Conservation (phyloP, 2,113 vertebrate genomes). For the Campylomormyrus numenius region DNA sequence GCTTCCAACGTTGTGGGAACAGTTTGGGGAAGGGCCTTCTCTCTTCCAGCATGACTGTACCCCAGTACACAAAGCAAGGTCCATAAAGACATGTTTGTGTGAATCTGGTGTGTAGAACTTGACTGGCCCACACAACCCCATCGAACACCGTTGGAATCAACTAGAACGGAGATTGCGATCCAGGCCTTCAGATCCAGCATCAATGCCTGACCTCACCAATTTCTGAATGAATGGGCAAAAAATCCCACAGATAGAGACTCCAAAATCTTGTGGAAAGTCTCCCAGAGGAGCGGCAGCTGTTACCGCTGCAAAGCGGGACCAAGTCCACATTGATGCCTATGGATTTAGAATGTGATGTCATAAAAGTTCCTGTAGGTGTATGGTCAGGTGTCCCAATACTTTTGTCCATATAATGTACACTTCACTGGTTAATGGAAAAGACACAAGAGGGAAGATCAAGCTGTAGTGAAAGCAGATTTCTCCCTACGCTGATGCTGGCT, state of each 20-base stretch:
- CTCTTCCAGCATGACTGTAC: neutral
- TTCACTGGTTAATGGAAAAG: neutral
- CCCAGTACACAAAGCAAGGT: neutral
- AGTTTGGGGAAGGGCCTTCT: neutral
- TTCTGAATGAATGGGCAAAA: too few species aligned
- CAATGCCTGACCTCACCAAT: neutral
- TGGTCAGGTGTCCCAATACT: neutral
- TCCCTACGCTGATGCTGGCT: neutral
- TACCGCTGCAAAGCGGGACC: neutral
- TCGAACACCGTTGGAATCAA: neutral
- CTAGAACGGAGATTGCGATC: neutral
- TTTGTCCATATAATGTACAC: neutral
- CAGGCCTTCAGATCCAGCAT: neutral
- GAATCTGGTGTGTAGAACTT: neutral
- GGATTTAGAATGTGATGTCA: neutral
- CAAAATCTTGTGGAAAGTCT: neutral
- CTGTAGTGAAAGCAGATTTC: neutral
- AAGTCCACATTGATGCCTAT: neutral
- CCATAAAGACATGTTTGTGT: neutral
- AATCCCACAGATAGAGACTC: neutral
- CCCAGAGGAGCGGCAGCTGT: neutral
- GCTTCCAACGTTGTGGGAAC: neutral
- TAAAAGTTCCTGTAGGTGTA: too few species aligned
- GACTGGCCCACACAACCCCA: neutral
- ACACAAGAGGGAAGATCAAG: neutral